These are phyloP conservation scores for Philantomba maxwellii DNA, from an alignment of 2,113 vertebrate species.

Conservation along the genomic window DNA sequence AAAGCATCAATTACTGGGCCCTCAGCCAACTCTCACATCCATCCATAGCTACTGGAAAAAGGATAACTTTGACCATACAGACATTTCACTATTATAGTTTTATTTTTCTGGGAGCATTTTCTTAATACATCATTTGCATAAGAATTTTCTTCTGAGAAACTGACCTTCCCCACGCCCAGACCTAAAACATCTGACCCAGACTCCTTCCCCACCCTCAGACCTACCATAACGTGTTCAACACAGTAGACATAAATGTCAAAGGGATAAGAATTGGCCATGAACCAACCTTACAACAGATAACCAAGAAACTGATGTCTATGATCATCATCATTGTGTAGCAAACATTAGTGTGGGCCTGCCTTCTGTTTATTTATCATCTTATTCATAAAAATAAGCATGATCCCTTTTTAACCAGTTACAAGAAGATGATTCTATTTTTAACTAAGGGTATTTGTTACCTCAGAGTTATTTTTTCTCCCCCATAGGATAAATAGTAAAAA, in stretches of 20 bases:
- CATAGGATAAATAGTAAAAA: slow-evolving; percentile 15
- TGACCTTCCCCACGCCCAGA: not conserved
- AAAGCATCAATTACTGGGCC: not conserved
- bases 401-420: not conserved
- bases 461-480: slow-evolving; percentile 13
- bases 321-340: not conserved
- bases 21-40: not conserved
- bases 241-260: not conserved
- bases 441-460: slow-evolving; percentile 21
- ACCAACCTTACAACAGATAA: not conserved
- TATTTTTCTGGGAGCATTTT: not conserved
- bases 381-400: not conserved
- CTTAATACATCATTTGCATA: not conserved
- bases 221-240: not conserved
- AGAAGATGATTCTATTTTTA: not conserved
- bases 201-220: not conserved
- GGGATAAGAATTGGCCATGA: not conserved
- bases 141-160: not conserved
- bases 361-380: not conserved
- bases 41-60: not conserved
- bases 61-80: not conserved
- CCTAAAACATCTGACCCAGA: not conserved
- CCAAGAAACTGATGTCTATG: not conserved
- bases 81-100: not conserved
- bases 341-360: not conserved